Percentiles rank a stretch among this genome's conserved stretches.
Conservation (phyloP, 2,888 invertebrate genomes). For the Caradrina kadenii region DNA sequence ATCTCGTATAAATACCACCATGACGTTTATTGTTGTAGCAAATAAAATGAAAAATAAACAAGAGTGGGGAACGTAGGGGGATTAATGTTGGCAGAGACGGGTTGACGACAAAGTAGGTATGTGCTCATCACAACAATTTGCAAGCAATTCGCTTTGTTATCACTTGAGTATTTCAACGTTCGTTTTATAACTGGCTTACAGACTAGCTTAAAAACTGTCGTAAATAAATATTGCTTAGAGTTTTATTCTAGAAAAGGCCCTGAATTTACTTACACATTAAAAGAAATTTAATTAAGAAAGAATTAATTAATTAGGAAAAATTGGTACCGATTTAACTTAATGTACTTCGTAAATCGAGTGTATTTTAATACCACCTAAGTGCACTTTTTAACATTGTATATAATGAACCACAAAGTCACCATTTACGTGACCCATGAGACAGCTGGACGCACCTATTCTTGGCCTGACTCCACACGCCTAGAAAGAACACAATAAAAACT, state of each 20-base stretch:
- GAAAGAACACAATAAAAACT: conserved; percentile 9
- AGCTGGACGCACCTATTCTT: conserved; percentile 2
- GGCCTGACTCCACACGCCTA: neutral
- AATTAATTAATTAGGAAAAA: too few species aligned
- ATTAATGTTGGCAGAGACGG: conserved; percentile 43
- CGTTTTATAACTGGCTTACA: conserved; percentile 24
- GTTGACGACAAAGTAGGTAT: conserved; percentile 24
- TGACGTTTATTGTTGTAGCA: conserved; percentile 46
- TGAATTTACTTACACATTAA: too few species aligned
- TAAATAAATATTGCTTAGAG: too few species aligned
- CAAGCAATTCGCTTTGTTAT: conserved; percentile 62
- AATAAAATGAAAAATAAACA: conserved; percentile 59
- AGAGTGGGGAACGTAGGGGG: conserved; percentile 40
- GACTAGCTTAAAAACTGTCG: neutral
- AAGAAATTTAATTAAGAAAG: too few species aligned
- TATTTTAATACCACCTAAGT: neutral
- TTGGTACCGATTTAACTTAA: too few species aligned
- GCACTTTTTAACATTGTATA: neutral
- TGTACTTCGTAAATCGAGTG: neutral
- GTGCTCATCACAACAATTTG: conserved; percentile 63
- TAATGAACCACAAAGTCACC: neutral
- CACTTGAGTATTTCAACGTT: conserved; percentile 25
- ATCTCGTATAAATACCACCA: conserved; percentile 38
- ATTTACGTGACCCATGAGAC: neutral
- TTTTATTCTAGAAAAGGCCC: too few species aligned